A percentile compares a stretch with the other conserved stretches of the same genome.
These are phyloP conservation scores for Catamblyrhynchus diadema DNA, from an alignment of 2,797 vertebrate genomes.

Conservation along the genomic window DNA sequence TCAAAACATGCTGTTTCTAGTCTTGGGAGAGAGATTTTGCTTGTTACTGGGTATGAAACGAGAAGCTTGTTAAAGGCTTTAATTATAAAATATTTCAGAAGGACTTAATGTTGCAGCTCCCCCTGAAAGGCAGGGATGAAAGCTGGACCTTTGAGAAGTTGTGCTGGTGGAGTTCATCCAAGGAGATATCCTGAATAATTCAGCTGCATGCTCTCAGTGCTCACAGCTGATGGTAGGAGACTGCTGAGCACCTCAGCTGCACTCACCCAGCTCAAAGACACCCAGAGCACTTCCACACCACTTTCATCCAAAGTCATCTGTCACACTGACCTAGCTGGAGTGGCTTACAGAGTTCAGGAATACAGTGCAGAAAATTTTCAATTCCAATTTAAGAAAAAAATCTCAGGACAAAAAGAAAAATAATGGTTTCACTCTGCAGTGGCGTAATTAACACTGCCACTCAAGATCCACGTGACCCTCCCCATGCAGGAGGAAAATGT, in stretches of 20 bases:
- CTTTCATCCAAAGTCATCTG: background rate
- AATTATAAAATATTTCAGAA: conserved; percentile 19
- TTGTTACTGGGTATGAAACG: background rate
- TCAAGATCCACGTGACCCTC: background rate
- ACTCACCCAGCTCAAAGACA: background rate
- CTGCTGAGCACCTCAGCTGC: background rate
- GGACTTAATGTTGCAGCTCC: background rate
- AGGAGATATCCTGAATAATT: conserved; percentile 23
- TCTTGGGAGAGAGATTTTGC: conserved; percentile 16
- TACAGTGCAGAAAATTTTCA: background rate
- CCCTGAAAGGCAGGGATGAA: background rate
- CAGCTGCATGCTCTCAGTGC: background rate
- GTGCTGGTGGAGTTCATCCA: background rate
- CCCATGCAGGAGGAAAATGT: background rate
- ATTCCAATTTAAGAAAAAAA: background rate
- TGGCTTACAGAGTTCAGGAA: background rate
- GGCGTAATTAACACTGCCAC: background rate
- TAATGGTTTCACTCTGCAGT: background rate
- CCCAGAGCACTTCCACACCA: background rate
- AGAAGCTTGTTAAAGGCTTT: background rate
- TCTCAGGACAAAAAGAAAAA: background rate
- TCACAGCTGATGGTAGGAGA: background rate
- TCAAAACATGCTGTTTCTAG: conserved; percentile 2
- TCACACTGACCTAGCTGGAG: background rate
- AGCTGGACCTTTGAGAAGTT: background rate